A percentile compares a stretch with the other conserved stretches of the same genome.
Evolutionary conservation across 2,797 vertebrate species (phyloP).

Genomic region (Gambelia wislizenii): DNA sequence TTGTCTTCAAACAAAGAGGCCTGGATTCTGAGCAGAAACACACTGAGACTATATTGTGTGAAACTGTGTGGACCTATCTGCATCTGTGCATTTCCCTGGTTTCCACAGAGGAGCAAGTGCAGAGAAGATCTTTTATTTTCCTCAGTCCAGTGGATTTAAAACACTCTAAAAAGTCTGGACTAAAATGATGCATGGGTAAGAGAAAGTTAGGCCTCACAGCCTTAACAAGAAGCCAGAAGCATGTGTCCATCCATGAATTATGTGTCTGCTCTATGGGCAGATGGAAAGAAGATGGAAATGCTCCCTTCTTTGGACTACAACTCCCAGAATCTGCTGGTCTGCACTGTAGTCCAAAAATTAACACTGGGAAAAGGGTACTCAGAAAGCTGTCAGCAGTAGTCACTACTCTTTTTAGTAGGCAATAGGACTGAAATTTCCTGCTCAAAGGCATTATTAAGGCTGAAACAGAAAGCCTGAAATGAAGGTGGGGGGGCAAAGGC

Average conservation of each 20-base stretch:
- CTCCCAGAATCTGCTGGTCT: not conserved
- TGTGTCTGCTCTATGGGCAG: not conserved
- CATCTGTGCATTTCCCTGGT: not conserved
- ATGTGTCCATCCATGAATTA: too few species aligned
- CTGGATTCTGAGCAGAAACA: not conserved
- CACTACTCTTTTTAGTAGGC: not conserved
- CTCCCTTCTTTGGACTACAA: not conserved
- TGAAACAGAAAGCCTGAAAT: constrained; percentile 51
- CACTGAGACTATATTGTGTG: not conserved
- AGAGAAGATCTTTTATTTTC: constrained; percentile 23
- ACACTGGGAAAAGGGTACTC: not conserved
- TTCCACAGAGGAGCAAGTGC: constrained; percentile 6
- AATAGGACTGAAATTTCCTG: constrained; percentile 8
- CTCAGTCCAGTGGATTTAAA: not conserved
- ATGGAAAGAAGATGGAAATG: not conserved
- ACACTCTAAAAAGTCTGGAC: not conserved
- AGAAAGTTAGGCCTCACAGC: not conserved
- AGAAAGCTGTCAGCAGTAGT: not conserved
- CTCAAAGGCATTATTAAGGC: constrained; percentile 44
- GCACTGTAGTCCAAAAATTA: not conserved
- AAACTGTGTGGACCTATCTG: not conserved
- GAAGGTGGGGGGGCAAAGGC: constrained; percentile 35
- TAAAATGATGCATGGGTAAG: not conserved
- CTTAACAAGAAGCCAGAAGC: not conserved
- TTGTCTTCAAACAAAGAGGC: not conserved